phyloP scores from a whole-genome alignment of 2,113 vertebrate species.

The Hirundichthys speculiger region DNA sequence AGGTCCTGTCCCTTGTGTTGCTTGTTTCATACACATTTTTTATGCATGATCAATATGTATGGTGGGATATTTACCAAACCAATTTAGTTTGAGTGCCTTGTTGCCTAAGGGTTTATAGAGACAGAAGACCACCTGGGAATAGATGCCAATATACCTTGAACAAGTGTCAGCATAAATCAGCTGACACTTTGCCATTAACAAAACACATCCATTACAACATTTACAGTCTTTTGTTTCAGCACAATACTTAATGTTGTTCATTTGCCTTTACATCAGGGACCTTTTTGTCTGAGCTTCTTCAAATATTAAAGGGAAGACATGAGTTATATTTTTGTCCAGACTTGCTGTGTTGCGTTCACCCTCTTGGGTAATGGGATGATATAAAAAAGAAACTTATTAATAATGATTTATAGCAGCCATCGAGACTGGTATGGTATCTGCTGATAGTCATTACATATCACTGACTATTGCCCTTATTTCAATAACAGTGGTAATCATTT shows the following conservation, averaged over 20 bases:
- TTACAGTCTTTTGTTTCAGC: conserved; percentile 38
- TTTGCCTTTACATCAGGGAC: conserved; percentile 47
- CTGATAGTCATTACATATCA: conserved; percentile 47
- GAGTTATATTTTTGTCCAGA: conserved; percentile 47
- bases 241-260: conserved; percentile 49
- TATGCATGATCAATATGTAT: conserved; percentile 69
- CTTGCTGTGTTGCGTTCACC: conserved; percentile 51
- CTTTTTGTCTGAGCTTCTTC: conserved; percentile 59
- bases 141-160: conserved; percentile 52
- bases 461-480: conserved; percentile 14
- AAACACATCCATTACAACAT: conserved; percentile 59
- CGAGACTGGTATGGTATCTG: conserved; percentile 26
- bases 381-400: conserved; percentile 64
- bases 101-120: conserved; percentile 43
- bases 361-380: conserved; percentile 46
- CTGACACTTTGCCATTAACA: conserved; percentile 53
- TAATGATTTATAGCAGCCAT: conserved; percentile 63
- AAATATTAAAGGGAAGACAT: conserved; percentile 67
- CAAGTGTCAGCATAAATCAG: conserved; percentile 69
- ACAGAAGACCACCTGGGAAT: conserved; percentile 63
- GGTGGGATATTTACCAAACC: conserved; percentile 68
- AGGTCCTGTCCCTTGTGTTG: not conserved
- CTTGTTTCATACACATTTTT: conserved; percentile 47
- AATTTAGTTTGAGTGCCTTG: conserved; percentile 69
- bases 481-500: conserved; percentile 8